Evolutionary conservation across 2,888 invertebrate genomes (phyloP), one percentile per base, ranked within the genome.

Genomic region (Drosophila nr. medialis): DNA sequence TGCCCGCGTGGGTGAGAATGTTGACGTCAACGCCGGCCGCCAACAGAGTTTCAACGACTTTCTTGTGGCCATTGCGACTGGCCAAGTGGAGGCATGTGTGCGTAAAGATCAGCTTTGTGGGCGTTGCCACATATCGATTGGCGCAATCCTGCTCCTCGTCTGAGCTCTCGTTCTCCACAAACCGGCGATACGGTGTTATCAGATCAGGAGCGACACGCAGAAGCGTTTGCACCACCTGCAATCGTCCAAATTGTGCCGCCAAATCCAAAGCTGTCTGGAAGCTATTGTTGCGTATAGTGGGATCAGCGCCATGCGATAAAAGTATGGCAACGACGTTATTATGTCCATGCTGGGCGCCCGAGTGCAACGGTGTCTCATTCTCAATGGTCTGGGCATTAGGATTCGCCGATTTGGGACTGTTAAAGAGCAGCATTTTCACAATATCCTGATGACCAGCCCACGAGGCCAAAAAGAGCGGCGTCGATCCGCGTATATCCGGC

Each of bases 191-290:
- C 2, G 60, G 72, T 6, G 62, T 95, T 63, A 98, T 95, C 76
- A 98, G 94, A 84, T 96, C 96, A 0, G 98, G 97, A 92, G 97
- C 96, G 38, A 96, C 96, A 80, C 96, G 95, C 27, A 99, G 95
- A 80, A 99, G 94, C 71, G 96, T 94, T 92, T 97, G 96, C 65
- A 98, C 98, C 7, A 97, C 97, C 89, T 98, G 97, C 92, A 97
- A 93, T 0, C 92, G 90, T 90, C 97, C 97, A 93, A 97, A 97
- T 93, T 98, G 98, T 63, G 98, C 97, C 3, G 99, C 99, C 65
- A 99, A 95, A 93, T 99, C 99, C 90, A 99, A 94, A 0, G 99
- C 96, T 32, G 98, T 98, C 93, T 99, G 98, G 73, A 97, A 97
- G 80, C 96, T 95, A 90, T 95, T 95, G 93, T 98, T 98, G 82